Evolutionary conservation across 2,888 invertebrate genomes (phyloP), one percentile per base, ranked within the genome.

Genomic region (Lathronympha strigana): DNA sequence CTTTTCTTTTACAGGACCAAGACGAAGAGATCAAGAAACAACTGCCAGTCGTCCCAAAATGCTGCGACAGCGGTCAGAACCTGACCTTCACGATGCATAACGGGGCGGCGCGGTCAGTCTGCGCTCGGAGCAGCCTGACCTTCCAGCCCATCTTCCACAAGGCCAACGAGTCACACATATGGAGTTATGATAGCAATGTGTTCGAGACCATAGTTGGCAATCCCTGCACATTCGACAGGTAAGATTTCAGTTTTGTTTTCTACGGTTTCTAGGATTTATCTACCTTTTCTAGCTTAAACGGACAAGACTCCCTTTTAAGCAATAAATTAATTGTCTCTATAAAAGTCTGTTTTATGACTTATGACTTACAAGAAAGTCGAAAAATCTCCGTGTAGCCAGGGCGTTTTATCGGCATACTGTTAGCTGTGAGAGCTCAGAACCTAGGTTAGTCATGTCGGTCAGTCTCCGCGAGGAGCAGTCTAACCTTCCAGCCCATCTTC

Each of bases 181-280:
- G 89, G 76, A 84, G 81, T 47, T 90, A 87, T 57, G 86, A 90
- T 61, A 85, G 80, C 71, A 89, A 91, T 54, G 80, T 87, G 25
- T 94, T 93, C 72, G 90, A 93, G 68, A 93, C 93, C 1, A 86
- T 94, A 50, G 88, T 93, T 50, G 93, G 93, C 21, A 92, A 92
- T 73, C 93, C 93, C 50, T 94, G 94, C 77, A 76, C 73, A 69
- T 88, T 90, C 75, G 92, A 91, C 78, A 93, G 90, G 94, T 94
- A 0, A 2, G 43, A n/a, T n/a, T n/a, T n/a, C n/a, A n/a, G n/a
- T n/a, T n/a, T n/a, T n/a, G n/a, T n/a, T n/a, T n/a, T n/a, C n/a
- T n/a, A n/a, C n/a, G n/a, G n/a, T n/a, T n/a, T n/a, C n/a, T n/a
- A n/a, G n/a, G n/a, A n/a, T n/a, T n/a, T n/a, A n/a, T n/a, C n/a